Percentiles rank a stretch among this genome's conserved stretches.
Evolutionary conservation across 1,140 invertebrate species (phyloP).

Genomic region (Zophobas atratus): DNA sequence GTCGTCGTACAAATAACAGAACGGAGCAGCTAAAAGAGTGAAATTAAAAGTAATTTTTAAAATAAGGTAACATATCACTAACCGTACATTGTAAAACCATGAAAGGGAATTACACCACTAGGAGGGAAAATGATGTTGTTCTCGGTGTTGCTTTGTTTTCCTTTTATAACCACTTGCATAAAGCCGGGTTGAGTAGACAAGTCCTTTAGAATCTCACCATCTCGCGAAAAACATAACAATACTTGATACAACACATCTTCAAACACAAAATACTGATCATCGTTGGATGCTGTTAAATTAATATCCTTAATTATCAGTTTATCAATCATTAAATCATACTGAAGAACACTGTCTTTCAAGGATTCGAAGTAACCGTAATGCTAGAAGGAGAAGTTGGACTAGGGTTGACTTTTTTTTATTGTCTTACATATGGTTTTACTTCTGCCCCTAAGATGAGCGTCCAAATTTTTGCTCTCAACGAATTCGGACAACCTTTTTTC

Average conservation of each 20-base stretch:
- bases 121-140: conserved; percentile 90
- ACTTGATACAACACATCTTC: conserved; percentile 96
- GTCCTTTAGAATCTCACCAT: conserved; percentile 82
- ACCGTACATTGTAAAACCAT: conserved; percentile 98
- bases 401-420: conserved; percentile 3
- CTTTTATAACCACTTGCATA: conserved; percentile 79
- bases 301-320: conserved; percentile 97
- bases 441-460: conserved; percentile 85
- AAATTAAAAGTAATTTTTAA: not conserved
- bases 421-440: conserved; percentile 68
- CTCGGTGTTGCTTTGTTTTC: conserved; percentile 78
- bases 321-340: conserved; percentile 94
- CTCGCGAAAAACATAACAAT: conserved; percentile 94
- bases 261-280: conserved; percentile 98
- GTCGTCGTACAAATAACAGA: conserved; percentile 95
- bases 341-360: conserved; percentile 86
- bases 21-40: conserved; percentile 83
- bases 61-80: conserved; percentile 63
- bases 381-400: conserved; percentile 71
- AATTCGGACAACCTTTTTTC: conserved; percentile 87
- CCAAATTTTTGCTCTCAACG: conserved; percentile 85
- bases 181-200: conserved; percentile 75
- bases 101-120: conserved; percentile 95
- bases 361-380: conserved; percentile 87
- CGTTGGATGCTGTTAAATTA: conserved; percentile 95